Evolutionary conservation across 64 coral and sea anemone genomes (phyloP), one percentile per base, ranked within the genome.

Genomic region (Trachythela sp.): DNA sequence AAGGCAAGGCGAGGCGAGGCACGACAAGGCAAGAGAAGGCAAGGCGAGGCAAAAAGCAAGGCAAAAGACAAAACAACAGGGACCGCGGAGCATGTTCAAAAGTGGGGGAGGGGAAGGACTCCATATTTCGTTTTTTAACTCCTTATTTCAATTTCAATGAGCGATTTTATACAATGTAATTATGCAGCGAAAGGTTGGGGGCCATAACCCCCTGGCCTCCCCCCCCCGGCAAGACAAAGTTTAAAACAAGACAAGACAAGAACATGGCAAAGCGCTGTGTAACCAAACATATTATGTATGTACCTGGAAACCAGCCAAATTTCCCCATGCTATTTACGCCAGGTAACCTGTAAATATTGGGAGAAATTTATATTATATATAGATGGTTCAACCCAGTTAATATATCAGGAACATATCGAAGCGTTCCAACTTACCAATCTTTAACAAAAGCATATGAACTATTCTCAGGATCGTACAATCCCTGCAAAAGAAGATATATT

Each of bases 221-320:
- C n/a, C n/a, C n/a, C n/a, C n/a, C n/a, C n/a, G 34, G 20, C 24
- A 36, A 37, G 24, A 26, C 13, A 27, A 31, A 8, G 5, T 37
- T 0, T 3, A 9, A 70, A 29, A 37, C 4, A 40, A 18, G 50
- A 39, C 52, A 54, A 36, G 17, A 8, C 22, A 86, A n/a, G 22
- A 9, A 17, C 20, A n/a, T 27, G 26, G 9, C 48, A 30, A 56
- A 52, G 9, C 9, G 43, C 15, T n/a, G 48, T 35, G 51, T 58
- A 0, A 70, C 42, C 42, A 45, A 45, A 45, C 11, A 45, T 45
- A 6, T 45, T 45, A 45, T 45, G 42, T 45, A 4, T 45, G 4
- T 45, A 99, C 96, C 96, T 36, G 96, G 96, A 93, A 99, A 99
- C 96, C 96, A 99, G 8, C 96, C 96, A 89, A 99, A 99, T 76